Evolutionary conservation across 2,888 invertebrate genomes (phyloP).

Genomic region (Pseudococcus jackbeardsleyi): DNA sequence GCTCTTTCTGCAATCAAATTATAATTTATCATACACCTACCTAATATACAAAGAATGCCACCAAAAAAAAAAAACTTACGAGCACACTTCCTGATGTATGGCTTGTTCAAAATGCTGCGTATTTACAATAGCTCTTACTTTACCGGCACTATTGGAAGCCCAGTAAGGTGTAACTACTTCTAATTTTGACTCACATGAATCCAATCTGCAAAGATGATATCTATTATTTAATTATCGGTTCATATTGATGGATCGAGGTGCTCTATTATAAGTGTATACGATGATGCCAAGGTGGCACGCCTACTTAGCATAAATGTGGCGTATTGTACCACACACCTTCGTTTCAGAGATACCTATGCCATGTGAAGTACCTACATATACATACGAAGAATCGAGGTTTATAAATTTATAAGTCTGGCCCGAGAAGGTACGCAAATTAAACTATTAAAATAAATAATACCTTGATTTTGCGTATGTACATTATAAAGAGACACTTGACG

Average conservation of each 20-base stretch:
- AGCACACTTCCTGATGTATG: slow-evolving; percentile 94
- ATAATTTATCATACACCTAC: background rate
- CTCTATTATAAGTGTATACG: background rate
- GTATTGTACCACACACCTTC: slow-evolving; percentile 14
- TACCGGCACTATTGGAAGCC: slow-evolving; percentile 93
- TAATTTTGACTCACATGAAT: slow-evolving; percentile 91
- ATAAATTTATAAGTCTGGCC: background rate
- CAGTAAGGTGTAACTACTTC: slow-evolving; percentile 95
- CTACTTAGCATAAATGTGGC: slow-evolving; percentile 29
- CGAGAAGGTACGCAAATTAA: background rate
- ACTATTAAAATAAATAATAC: slow-evolving; percentile 39
- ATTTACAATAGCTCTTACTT: slow-evolving; percentile 91
- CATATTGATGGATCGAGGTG: background rate
- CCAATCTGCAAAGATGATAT: slow-evolving; percentile 74
- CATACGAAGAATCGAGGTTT: background rate
- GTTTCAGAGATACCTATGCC: background rate
- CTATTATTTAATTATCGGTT: slow-evolving; percentile 7
- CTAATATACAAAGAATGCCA: slow-evolving; percentile 56
- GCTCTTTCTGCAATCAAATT: slow-evolving; percentile 76
- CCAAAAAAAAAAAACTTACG: slow-evolving; percentile 75
- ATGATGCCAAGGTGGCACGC: slow-evolving; percentile 24
- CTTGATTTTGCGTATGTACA: background rate
- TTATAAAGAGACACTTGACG: slow-evolving; percentile 2
- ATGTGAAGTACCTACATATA: background rate
- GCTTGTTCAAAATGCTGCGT: slow-evolving; percentile 96